A percentile compares a stretch with the other conserved stretches of the same genome.
Evolutionary conservation across 2,797 vertebrate species (phyloP).

Genomic region (Channallabes apus): DNA sequence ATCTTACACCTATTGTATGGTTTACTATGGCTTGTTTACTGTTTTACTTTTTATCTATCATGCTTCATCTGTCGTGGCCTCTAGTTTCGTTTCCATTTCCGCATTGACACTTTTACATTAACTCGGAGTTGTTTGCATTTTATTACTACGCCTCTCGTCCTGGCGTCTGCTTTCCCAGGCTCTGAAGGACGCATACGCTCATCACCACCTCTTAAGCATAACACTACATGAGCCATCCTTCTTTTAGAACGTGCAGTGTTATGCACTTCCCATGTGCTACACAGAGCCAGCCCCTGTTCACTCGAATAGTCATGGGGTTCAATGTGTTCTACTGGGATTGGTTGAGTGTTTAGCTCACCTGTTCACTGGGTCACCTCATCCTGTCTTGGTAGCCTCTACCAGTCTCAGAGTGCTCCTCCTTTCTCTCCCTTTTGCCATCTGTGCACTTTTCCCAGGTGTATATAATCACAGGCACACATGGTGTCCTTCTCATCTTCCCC

Average conservation of each 20-base stretch:
- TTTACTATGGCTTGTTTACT: conserved; percentile 51
- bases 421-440: conserved; percentile 26
- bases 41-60: conserved; percentile 28
- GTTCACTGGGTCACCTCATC: conserved; percentile 27
- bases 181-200: neutral
- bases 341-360: conserved; percentile 16
- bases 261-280: conserved; percentile 7
- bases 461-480: conserved; percentile 71
- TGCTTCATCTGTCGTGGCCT: conserved; percentile 19
- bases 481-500: conserved; percentile 62
- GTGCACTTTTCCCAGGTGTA: conserved; percentile 62
- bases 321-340: conserved; percentile 20
- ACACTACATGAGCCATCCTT: conserved; percentile 27
- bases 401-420: neutral
- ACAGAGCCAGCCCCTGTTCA: conserved; percentile 23
- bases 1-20: conserved; percentile 32
- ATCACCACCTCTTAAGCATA: neutral
- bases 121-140: neutral
- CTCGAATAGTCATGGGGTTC: conserved; percentile 32
- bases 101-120: conserved; percentile 15
- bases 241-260: conserved; percentile 36
- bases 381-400: conserved; percentile 19
- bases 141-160: conserved; percentile 13
- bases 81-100: neutral
- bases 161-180: conserved; percentile 1